Evolutionary conservation across 1,140 invertebrate genomes (phyloP).

Genomic region (Lepidurus packardi): DNA sequence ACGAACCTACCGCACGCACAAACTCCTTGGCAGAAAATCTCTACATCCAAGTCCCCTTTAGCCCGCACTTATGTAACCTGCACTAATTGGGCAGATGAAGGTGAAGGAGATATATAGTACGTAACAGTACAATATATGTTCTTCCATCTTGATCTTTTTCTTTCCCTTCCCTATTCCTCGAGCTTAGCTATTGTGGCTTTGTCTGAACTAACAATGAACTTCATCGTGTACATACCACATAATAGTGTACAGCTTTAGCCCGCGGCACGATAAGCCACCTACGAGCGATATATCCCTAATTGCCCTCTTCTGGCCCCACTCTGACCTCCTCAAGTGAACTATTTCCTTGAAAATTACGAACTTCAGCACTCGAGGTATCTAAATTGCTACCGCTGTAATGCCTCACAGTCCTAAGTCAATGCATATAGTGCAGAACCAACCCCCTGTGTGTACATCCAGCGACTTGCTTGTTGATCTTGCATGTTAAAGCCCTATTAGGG

Average conservation of each 20-base stretch:
- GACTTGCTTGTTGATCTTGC: slow-evolving; percentile 11
- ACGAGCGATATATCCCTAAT: not conserved
- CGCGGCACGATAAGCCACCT: slow-evolving; percentile 1
- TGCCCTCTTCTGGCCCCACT: not conserved
- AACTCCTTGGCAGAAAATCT: no score
- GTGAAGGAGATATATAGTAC: no score
- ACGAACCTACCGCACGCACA: no score
- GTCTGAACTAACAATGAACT: not conserved
- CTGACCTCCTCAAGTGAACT: not conserved
- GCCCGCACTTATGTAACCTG: no score
- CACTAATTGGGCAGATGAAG: no score
- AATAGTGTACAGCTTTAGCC: not conserved
- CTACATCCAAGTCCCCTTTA: no score
- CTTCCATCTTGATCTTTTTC: not conserved
- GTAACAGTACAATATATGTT: not conserved
- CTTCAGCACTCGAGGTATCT: not conserved
- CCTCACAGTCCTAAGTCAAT: not conserved
- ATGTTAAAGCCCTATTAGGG: slow-evolving; percentile 6
- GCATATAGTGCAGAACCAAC: not conserved
- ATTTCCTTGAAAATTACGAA: not conserved
- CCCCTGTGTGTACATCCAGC: not conserved
- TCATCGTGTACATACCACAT: not conserved
- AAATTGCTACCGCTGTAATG: slow-evolving; percentile 6
- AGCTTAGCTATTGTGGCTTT: not conserved
- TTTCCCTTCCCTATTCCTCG: not conserved